Percentiles rank a stretch among this genome's conserved stretches.
Evolutionary conservation across 2,888 invertebrate genomes (phyloP).

Genomic region (Diachrysia chrysitis): DNA sequence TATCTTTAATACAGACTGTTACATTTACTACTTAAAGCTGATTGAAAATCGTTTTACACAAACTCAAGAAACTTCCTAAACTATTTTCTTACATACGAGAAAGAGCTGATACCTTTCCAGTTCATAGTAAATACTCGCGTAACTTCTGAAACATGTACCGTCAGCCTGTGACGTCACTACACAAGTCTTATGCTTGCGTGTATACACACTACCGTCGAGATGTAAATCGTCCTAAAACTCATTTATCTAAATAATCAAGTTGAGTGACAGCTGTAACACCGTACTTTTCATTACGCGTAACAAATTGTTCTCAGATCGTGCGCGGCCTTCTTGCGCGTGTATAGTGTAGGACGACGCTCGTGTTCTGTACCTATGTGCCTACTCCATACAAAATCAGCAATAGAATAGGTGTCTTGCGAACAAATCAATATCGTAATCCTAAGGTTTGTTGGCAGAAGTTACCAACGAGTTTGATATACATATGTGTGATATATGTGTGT

Average conservation of each 20-base stretch:
- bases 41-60: not conserved
- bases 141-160: not conserved
- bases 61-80: not conserved
- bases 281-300: conserved; percentile 26
- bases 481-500: not conserved
- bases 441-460: not conserved
- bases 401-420: conserved; percentile 7
- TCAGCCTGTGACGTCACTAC: conserved; percentile 1
- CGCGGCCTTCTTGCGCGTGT: not conserved
- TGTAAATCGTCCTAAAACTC: conserved; percentile 11
- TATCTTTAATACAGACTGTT: not conserved
- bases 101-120: not conserved
- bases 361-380: conserved; percentile 17
- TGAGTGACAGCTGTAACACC: conserved; percentile 22
- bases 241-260: conserved; percentile 29
- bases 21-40: not conserved
- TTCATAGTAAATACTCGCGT: not conserved
- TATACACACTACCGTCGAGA: not conserved
- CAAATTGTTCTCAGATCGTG: conserved; percentile 19
- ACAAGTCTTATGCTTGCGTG: not conserved
- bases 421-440: not conserved
- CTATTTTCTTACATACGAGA: not conserved
- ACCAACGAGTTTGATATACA: not conserved
- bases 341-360: not conserved
- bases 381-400: conserved; percentile 21